Evolutionary conservation across 2,113 vertebrate genomes (phyloP).

Genomic region (Anguilla rostrata): DNA sequence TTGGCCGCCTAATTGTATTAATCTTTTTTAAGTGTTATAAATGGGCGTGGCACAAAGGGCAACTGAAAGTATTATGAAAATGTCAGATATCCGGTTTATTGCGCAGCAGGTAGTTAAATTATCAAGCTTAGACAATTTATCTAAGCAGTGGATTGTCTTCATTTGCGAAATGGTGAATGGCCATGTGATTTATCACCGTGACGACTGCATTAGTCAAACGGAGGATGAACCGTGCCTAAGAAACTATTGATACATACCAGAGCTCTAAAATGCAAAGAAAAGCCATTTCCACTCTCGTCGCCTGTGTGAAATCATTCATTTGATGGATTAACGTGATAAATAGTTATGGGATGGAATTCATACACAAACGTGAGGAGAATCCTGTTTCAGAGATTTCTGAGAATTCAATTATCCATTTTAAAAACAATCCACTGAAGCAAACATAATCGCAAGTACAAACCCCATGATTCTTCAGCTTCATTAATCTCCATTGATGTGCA

Average conservation of each 20-base stretch:
- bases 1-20: neutral
- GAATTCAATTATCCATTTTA: neutral
- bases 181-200: neutral
- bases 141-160: neutral
- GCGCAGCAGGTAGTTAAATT: neutral
- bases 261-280: neutral
- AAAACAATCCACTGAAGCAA: neutral
- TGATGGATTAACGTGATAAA: constrained; percentile 1
- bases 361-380: neutral
- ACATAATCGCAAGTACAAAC: neutral
- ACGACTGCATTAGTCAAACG: neutral
- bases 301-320: neutral
- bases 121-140: neutral
- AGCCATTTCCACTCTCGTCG: neutral
- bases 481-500: neutral
- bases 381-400: neutral
- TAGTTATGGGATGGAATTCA: neutral
- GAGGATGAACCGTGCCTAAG: neutral
- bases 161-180: neutral
- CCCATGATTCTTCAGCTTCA: neutral
- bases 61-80: neutral
- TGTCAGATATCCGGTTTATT: neutral
- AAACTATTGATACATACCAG: neutral
- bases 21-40: constrained; percentile 1
- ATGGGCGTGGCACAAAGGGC: neutral